Evolutionary conservation across 2,113 vertebrate species (phyloP), one percentile per base, ranked within the genome.

Genomic region (Murina feae): DNA sequence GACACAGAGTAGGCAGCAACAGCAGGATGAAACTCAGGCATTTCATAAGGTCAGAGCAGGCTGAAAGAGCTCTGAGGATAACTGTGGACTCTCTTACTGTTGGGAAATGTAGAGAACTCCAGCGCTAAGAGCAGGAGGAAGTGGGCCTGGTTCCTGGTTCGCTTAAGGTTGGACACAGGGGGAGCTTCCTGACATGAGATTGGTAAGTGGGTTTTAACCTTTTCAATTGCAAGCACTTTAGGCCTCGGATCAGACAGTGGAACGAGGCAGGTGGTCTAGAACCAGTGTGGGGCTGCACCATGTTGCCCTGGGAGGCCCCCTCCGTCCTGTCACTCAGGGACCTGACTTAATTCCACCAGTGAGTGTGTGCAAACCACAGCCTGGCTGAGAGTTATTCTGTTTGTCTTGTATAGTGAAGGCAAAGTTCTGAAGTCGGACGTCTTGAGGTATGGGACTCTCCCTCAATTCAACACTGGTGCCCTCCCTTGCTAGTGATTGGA

Each of bases 271-370:
- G 49, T 60, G 42, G 44, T 28, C 76, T 58, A 51, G 75, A 37
- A 37, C 44, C 6, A 37, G 12, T 6, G 35, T 3, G 37, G 28
- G 39, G 32, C 37, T 16, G 63, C 60, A 37, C 51, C 11, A 20
- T 1, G 2, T n/a, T 6, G 6, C 39, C 1, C 0, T 9, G 55
- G n/a, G 72, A 39, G 10, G 42, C 44, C 21, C 20, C 32, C 28
- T 79, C n/a, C 58, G 39, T 32, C 65, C 72, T 76, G 65, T 51
- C 51, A 25, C 66, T 92, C 80, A 23, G 6, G 47, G 25, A 60
- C 89, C 60, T 60, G 58, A 94, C 7, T 68, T 83, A 86, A 35
- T 87, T 82, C 83, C 49, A 35, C 13, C n/a, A 39, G 58, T 0
- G 21, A 49, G 51, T 37, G 3, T 58, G 51, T 84, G 69, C 81